phyloP scores from a whole-genome alignment of 2,888 invertebrate genomes.

The Phlogophora meticulosa region DNA sequence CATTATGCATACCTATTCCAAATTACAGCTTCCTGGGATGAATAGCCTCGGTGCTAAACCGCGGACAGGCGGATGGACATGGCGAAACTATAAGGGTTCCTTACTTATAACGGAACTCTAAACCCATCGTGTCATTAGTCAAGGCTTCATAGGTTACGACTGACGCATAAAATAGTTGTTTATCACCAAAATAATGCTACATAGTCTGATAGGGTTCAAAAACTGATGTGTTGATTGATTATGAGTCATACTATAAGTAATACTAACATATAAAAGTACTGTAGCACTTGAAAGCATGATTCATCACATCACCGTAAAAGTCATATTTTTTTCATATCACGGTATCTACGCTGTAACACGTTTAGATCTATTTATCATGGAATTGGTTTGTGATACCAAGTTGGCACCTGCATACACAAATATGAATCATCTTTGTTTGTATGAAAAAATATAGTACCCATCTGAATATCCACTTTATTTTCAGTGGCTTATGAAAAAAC shows the following conservation, averaged over 20 bases:
- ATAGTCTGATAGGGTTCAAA: not conserved
- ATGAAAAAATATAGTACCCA: too few relatives aligned
- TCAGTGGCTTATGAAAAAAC: too few relatives aligned
- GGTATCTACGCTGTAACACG: conserved; percentile 19
- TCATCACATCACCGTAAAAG: conserved; percentile 37
- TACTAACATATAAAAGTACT: not conserved
- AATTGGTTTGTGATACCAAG: conserved; percentile 14
- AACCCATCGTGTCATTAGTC: too few relatives aligned
- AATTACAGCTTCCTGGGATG: too few relatives aligned
- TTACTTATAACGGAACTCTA: too few relatives aligned
- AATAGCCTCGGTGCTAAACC: too few relatives aligned
- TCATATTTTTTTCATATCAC: conserved; percentile 26
- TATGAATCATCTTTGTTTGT: conserved; percentile 29
- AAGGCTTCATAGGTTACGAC: not conserved
- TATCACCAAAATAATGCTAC: conserved; percentile 2
- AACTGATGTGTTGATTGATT: too few relatives aligned
- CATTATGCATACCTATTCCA: too few relatives aligned
- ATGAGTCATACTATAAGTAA: conserved; percentile 26
- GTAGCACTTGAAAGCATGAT: conserved; percentile 15
- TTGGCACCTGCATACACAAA: not conserved
- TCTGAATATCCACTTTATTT: too few relatives aligned
- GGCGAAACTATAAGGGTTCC: too few relatives aligned
- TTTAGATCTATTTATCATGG: conserved; percentile 37
- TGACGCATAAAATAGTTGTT: conserved; percentile 6
- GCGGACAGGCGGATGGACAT: too few relatives aligned